Base-by-base conservation (phyloP, 1,140 invertebrate genomes). In the Megalonaias nervosa region DNA sequence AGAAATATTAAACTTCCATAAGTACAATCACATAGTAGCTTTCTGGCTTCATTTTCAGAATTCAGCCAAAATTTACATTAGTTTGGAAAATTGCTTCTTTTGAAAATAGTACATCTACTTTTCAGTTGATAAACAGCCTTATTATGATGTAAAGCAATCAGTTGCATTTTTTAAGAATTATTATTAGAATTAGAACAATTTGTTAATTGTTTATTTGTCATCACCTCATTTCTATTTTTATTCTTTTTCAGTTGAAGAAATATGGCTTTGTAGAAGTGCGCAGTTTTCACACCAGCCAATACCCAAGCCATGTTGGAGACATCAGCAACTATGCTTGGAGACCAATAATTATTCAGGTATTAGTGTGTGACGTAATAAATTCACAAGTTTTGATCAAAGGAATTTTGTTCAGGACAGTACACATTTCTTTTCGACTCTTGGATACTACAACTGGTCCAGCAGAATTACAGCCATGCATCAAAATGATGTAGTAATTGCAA, bases 271-370 rank as follows among this genome's bases (percentile, higher is more conserved):
- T 86, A 79, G 84, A 86, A 14, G 80, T 88, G 2, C 69, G 87
- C 31, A 82, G 67, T 17, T 83, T 88, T 74, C 75, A 81, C 14
- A 71, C 70, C 31, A 67, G 65, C 1, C 57, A 76, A 3, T 88
- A 83, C 64, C 87, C 87, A 19, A 59, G 75, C 21, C 85, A 87
- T 72, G 82, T 88, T 9, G 67, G 82, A 0, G 73, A 83, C 66
- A 76, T 77, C 14, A 58, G 57, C 11, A 86, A 82, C 66, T 84
- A 76, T 77, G 85, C 87, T 2, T 88, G 83, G 76, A 67, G 82
- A n/a, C 87, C 87, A 58, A 82, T 88, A 17, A 82, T 88, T 31
- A 79, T 88, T 21, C 86, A 87, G 85, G 82, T 86, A 75, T 38
- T 62, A n/a, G 19, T 56, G 38, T 48, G 13, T 11, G 16, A n/a